Percentiles rank a stretch among this genome's conserved stretches.
phyloP scores from a whole-genome alignment of 2,888 invertebrate species.

The Calameuta idolon region DNA sequence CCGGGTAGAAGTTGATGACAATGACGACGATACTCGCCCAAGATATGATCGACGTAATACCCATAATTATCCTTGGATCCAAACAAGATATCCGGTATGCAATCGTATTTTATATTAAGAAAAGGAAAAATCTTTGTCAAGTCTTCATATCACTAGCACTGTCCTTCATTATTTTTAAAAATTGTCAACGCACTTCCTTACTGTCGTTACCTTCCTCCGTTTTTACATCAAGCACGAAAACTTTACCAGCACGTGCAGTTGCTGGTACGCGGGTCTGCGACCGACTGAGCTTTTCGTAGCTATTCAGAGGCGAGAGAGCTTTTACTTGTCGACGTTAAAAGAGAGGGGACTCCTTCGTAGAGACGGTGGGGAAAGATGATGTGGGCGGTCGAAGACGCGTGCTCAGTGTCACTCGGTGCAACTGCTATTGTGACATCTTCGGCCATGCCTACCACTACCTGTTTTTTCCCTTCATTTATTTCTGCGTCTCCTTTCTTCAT shows the following conservation, averaged over 20 bases:
- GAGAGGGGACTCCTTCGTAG: conserved; percentile 21
- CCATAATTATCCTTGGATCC: neutral
- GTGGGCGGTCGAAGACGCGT: conserved; percentile 55
- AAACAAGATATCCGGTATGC: neutral
- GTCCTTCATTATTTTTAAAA: neutral
- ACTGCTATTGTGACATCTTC: conserved; percentile 57
- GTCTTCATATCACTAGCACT: neutral
- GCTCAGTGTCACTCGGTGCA: conserved; percentile 55
- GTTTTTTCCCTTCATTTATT: conserved; percentile 14
- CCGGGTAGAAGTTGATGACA: neutral
- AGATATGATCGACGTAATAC: neutral
- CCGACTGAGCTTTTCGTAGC: conserved; percentile 50
- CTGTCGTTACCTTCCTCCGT: neutral
- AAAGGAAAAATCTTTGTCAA: neutral
- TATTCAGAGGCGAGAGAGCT: conserved; percentile 26
- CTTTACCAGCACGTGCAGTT: neutral
- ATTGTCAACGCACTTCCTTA: neutral
- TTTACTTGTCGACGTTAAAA: conserved; percentile 9
- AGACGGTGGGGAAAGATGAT: conserved; percentile 9
- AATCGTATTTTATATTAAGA: conserved; percentile 10
- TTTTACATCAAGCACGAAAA: neutral
- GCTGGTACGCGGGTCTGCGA: conserved; percentile 30
- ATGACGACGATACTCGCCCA: neutral
- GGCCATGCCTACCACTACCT: conserved; percentile 26
- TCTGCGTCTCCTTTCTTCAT: conserved; percentile 12